Base-by-base conservation (phyloP, 2,888 invertebrate species). In the Plebejus melissa region DNA sequence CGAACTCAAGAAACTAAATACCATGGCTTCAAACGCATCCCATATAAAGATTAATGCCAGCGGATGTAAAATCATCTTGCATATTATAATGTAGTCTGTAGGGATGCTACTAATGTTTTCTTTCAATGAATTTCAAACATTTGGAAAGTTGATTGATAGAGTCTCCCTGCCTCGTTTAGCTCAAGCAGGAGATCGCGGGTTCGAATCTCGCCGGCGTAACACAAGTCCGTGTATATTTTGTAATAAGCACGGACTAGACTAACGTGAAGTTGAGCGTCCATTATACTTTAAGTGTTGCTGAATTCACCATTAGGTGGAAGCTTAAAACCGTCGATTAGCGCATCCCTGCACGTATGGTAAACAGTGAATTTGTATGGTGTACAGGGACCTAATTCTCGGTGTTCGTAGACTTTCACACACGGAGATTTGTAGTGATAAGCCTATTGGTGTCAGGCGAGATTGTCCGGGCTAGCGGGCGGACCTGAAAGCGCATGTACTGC, bases 401-500 rank as follows among this genome's bases (percentile, higher is more conserved):
- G 78, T 76, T 41, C 74, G 54, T 82, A 85, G 87, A 88, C 92
- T 93, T 92, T 93, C 93, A 87, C 91, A 89, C 87, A 88, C 75
- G 85, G 81, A 91, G 92, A 92, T 92, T 87, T 85, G 87, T 82
- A 82, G 86, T 88, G 93, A 92, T 92, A 93, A 91, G 90, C 86
- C 85, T 91, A 91, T 93, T 91, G 92, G 92, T 93, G 92, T 88
- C 92, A 90, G 90, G 87, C 85, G 85, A 88, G 90, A 90, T 89
- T 88, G 88, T 88, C 83, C 85, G 83, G 88, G 54, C 54, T 16
- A 54, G 54, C 54, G 83, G 88, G 84, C 83, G 88, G 86, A 89
- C 87, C 90, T 92, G 90, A 91, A 91, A 90, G 92, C 89, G 91
- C 90, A 89, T 92, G 92, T 92, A 90, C 88, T 87, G 88, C 87